Evolutionary conservation across 2,888 invertebrate species (phyloP).

Genomic region (Erebia palarica): DNA sequence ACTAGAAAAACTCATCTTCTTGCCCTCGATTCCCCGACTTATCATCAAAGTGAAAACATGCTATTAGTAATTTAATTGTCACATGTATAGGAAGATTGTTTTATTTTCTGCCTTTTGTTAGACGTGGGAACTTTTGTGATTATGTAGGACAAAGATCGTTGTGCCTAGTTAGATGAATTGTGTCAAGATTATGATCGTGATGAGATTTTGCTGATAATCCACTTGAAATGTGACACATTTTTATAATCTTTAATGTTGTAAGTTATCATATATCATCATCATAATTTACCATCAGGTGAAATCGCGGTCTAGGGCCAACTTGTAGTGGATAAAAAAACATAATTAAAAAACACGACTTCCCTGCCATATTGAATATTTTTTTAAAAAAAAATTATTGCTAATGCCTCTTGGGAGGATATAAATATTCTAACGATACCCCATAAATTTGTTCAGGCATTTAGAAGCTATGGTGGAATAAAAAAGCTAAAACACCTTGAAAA

Average conservation of each 20-base stretch:
- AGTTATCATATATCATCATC: too few relatives aligned
- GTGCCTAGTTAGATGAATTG: conserved; percentile 13
- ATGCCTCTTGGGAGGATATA: too few relatives aligned
- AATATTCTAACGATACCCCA: too few relatives aligned
- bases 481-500: too few relatives aligned
- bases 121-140: conserved; percentile 39
- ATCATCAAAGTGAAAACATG: conserved; percentile 23
- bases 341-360: too few relatives aligned
- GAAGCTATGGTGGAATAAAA: too few relatives aligned
- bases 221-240: neutral
- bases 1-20: neutral
- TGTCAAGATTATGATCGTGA: conserved; percentile 16
- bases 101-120: conserved; percentile 27
- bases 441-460: too few relatives aligned
- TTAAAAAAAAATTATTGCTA: too few relatives aligned
- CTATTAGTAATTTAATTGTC: conserved; percentile 29
- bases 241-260: neutral
- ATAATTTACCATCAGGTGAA: too few relatives aligned
- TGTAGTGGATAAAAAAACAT: too few relatives aligned
- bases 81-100: conserved; percentile 1
- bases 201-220: neutral
- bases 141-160: conserved; percentile 13
- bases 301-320: too few relatives aligned
- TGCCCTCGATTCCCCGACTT: conserved; percentile 18
- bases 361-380: too few relatives aligned